These are phyloP conservation scores for Amblyjoppa fuscipennis DNA, from an alignment of 2,888 invertebrate genomes.

Conservation along the genomic window DNA sequence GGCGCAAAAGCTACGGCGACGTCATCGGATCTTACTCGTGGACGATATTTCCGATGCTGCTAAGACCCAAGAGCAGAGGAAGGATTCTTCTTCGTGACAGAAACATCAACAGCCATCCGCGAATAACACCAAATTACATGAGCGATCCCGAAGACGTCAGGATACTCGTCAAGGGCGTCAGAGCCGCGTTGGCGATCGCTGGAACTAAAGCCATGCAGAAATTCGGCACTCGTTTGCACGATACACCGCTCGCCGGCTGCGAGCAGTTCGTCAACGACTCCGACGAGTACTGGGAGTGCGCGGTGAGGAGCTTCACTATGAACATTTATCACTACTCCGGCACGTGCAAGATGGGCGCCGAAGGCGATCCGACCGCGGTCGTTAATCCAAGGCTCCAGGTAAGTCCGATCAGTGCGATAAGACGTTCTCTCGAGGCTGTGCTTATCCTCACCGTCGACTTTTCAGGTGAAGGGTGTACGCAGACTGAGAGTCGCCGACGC, in stretches of 20 bases:
- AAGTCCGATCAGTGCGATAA: constrained; percentile 69
- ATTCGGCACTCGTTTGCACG: constrained; percentile 86
- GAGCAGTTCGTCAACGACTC: constrained; percentile 84
- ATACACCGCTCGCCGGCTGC: constrained; percentile 86
- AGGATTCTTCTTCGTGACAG: constrained; percentile 87
- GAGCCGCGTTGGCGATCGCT: constrained; percentile 86
- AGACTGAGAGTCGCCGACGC: constrained; percentile 89
- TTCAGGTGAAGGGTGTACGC: constrained; percentile 85
- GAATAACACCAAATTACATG: constrained; percentile 90
- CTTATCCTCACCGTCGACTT: background rate
- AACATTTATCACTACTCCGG: constrained; percentile 88
- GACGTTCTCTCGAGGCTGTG: background rate
- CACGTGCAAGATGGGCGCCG: constrained; percentile 90
- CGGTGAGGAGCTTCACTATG: constrained; percentile 86
- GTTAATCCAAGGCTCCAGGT: constrained; percentile 88
- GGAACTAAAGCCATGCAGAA: constrained; percentile 87
- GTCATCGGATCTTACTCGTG: constrained; percentile 84
- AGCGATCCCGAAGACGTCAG: constrained; percentile 87
- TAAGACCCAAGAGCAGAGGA: constrained; percentile 89
- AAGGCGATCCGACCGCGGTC: constrained; percentile 87
- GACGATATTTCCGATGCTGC: constrained; percentile 85
- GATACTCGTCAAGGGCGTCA: constrained; percentile 87
- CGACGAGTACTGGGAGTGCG: constrained; percentile 89
- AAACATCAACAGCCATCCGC: constrained; percentile 88
- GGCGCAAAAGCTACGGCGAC: constrained; percentile 87